Base-by-base conservation (phyloP, 2,113 vertebrate genomes). In the Trochalopteron elliotii region DNA sequence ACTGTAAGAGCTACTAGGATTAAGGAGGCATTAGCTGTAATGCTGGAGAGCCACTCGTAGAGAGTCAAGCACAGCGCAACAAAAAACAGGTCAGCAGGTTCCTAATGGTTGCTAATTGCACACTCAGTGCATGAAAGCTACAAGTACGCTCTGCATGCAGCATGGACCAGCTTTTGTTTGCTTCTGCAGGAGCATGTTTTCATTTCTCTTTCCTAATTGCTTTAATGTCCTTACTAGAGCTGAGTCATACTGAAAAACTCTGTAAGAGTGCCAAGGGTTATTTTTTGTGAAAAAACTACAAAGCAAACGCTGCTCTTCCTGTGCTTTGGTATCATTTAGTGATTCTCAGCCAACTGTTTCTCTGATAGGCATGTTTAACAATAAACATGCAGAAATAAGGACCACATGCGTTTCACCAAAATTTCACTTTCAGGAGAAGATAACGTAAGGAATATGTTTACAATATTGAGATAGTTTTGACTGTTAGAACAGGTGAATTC, bases 1-100 rank as follows among this genome's bases (percentile, higher is more conserved):
- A 88, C 88, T 96, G 91, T 96, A 95, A 95, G 82, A 96, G 94
- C 79, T 84, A 13, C 78, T 70, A 50, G 85, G 92, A 95, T 98
- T 94, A 96, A 94, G 47, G 87, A 95, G 82, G 92, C 55, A 89
- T 96, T 96, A 97, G 88, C 86, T 57, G 57, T 87, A 95, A 87
- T 90, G 87, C 94, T 88, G 50, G 96, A 96, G 89, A 95, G 80
- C 67, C 89, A 77, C 88, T 83, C 55, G 49, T 7, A 44, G 7
- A 93, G 88, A 94, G 53, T 74, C 77, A 79, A 94, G 86, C 69
- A 49, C 89, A 40, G 42, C 47, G n/a, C 71, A 64, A 88, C 67
- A 70, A 56, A 65, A 81, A 49, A 1, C 90, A 94, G 89, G 94
- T 88, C 84, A 91, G 31, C 81, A 49, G 75, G 70, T 76, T 97